Evolutionary conservation across 2,113 vertebrate species (phyloP), one percentile per base, ranked within the genome.

Genomic region (Chitala chitala): DNA sequence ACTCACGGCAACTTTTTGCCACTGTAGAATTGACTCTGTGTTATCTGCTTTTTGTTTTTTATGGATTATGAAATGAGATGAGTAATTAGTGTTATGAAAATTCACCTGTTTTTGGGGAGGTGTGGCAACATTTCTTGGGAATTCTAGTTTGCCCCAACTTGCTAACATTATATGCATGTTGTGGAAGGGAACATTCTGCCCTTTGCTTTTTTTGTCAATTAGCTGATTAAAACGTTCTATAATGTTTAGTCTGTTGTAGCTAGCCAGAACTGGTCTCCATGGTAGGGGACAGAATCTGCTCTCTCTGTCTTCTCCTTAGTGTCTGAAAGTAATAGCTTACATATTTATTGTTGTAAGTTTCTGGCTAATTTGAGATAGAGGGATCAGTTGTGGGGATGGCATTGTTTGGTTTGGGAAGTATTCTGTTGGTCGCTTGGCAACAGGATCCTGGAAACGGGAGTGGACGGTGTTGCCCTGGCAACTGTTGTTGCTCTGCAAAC

Each of bases 371-470:
- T 90, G 90, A 89, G 89, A 91, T 88, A 89, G 89, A 89, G 83
- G 81, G 84, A 90, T 91, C 88, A 93, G 89, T 91, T 89, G 79
- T n/a, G 86, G 92, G 90, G 90, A 88, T 89, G 92, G 92, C 90
- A 95, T 93, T 98, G 94, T 97, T 98, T 98, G 91, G 90, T 96
- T 99, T 98, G 94, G 94, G 94, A 94, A 94, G 94, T 92, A 94
- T 93, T 95, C 90, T 92, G 84, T 77, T 69, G 69, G 95, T 97
- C 79, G 89, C 96, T 54, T 77, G 79, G 96, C 95, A 94, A 98
- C 95, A 85, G 85, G 91, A 84, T 89, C 91, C 88, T 93, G 88
- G 94, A 92, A 92, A 88, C 93, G 81, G 92, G 92, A 94, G 93
- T 90, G 92, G 91, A 94, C 92, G 83, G 88, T 84, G 93, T 97